Percentiles rank a stretch among this genome's conserved stretches.
Conservation (phyloP, 2,888 invertebrate species). For the Drosophila antonietae region DNA sequence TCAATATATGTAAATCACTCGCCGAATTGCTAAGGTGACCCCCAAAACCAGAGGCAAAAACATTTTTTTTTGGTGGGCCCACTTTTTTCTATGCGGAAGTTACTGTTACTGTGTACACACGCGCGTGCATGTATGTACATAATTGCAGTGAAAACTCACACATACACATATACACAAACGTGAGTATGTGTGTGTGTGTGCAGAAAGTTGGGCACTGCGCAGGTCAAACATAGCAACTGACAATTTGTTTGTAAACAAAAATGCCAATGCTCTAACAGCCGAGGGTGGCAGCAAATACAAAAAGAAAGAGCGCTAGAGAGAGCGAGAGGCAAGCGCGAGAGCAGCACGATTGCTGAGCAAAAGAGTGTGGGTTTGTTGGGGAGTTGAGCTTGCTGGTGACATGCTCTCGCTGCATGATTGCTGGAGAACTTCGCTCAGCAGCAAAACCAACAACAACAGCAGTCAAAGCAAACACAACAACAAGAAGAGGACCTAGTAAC, state of each 20-base stretch:
- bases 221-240: constrained; percentile 69
- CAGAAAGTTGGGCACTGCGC: constrained; percentile 57
- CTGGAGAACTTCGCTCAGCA: constrained; percentile 44
- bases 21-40: constrained; percentile 72
- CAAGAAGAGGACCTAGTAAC: constrained; percentile 23
- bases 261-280: constrained; percentile 45
- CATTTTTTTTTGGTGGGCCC: constrained; percentile 8
- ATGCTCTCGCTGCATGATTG: constrained; percentile 37
- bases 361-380: background rate
- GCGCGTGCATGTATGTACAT: constrained; percentile 24
- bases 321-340: background rate
- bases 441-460: constrained; percentile 2
- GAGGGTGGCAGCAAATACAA: constrained; percentile 28
- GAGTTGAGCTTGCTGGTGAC: constrained; percentile 8
- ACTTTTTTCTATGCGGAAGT: constrained; percentile 64
- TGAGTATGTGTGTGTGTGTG: background rate
- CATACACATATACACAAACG: background rate
- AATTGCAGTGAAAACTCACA: constrained; percentile 59
- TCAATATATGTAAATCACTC: constrained; percentile 6
- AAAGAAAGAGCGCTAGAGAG: background rate
- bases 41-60: constrained; percentile 27
- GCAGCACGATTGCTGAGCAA: background rate
- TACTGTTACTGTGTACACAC: constrained; percentile 35
- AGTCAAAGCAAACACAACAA: constrained; percentile 3
- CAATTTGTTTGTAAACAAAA: constrained; percentile 75